Base-by-base conservation (phyloP, 2,797 vertebrate species). In the Gallinago solitaria region DNA sequence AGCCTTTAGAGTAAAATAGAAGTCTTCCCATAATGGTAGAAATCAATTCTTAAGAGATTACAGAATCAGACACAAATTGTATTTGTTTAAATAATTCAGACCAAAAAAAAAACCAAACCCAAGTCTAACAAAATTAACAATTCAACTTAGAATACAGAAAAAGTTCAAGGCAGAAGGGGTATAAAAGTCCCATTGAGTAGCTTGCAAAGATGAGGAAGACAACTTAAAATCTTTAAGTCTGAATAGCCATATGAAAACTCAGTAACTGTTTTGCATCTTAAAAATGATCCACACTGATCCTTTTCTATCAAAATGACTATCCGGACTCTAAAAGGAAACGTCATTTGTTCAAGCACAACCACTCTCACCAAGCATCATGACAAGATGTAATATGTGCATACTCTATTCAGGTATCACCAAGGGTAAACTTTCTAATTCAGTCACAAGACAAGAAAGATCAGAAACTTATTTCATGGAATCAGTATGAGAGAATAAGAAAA, bases 301-400 rank as follows among this genome's bases (percentile, higher is more conserved):
- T 83, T 28, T 43, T 80, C 25, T 45, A 90, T 15, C 35, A 54
- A 85, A 77, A 81, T 28, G 2, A 57, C 19, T 43, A 68, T 19
- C 32, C n/a, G 80, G 59, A 73, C 13, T 32, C 33, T 32, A 30
- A 54, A 88, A 37, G 32, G 74, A 56, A 75, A 63, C 12, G 14
- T 28, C 2, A n/a, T 41, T 86, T 84, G 33, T 32, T 78, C 43
- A 92, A 74, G n/a, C 67, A 79, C n/a, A 83, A n/a, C 28, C 54
- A 43, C 30, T 65, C 68, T 74, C 63, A 74, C 14, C 30, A 89
- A 41, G 30, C 41, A 69, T 24, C 48, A 37, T 39, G 53, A 63
- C 1, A 0, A 74, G 33, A 85, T 33, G 15, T 8, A 51, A 20
- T 9, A 39, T 0, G 0, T 47, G 25, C 25, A 53, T 59, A 16